Evolutionary conservation across 2,888 invertebrate genomes (phyloP).

Genomic region (Marronus borbonicus): DNA sequence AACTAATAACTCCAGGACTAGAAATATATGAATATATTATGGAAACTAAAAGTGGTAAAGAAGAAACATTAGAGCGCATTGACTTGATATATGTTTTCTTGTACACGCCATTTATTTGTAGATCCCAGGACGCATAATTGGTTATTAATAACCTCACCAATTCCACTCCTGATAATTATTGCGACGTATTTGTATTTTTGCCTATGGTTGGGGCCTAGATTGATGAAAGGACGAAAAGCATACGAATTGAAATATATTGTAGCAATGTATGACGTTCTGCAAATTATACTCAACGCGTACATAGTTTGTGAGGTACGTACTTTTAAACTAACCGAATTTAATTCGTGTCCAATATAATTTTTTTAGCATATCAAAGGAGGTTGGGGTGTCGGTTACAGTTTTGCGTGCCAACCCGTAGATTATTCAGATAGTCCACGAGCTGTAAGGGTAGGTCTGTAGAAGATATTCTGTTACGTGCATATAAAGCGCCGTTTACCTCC

Average conservation of each 20-base stretch:
- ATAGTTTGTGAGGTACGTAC: slow-evolving; percentile 82
- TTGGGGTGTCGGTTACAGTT: slow-evolving; percentile 76
- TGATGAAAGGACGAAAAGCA: slow-evolving; percentile 90
- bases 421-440: slow-evolving; percentile 75
- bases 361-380: slow-evolving; percentile 65
- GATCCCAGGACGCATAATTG: slow-evolving; percentile 81
- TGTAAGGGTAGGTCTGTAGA: slow-evolving; percentile 73
- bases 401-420: slow-evolving; percentile 82
- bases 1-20: slow-evolving; percentile 43
- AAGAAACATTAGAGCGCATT: not conserved
- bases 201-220: slow-evolving; percentile 83
- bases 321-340: not conserved
- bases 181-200: slow-evolving; percentile 81
- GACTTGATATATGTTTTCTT: not conserved
- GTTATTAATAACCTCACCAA: slow-evolving; percentile 81
- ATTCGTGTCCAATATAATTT: not conserved
- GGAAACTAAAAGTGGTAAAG: slow-evolving; percentile 67
- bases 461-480: no score
- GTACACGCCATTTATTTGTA: slow-evolving; percentile 59
- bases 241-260: slow-evolving; percentile 84
- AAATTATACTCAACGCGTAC: slow-evolving; percentile 86
- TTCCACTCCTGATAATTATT: slow-evolving; percentile 79
- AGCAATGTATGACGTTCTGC: slow-evolving; percentile 87
- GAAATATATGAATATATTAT: slow-evolving; percentile 66
- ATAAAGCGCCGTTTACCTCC: no score